Evolutionary conservation across 2,888 invertebrate species (phyloP).

Genomic region (Ashinkailepas kermadecensis): DNA sequence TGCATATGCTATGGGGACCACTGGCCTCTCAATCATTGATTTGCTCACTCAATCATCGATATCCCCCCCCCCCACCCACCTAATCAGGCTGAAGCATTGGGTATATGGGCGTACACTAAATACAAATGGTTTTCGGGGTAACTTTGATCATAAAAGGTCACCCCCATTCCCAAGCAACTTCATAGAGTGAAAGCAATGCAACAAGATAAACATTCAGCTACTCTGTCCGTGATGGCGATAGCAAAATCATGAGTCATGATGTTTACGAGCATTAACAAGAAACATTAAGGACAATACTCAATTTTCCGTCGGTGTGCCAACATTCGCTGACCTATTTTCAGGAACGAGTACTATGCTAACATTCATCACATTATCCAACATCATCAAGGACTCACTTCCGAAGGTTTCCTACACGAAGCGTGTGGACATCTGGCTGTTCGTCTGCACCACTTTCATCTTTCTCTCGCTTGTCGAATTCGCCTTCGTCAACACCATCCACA

Average conservation of each 20-base stretch:
- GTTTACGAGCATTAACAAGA: not conserved
- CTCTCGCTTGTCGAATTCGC: slow-evolving; percentile 44
- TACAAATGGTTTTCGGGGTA: too few relatives aligned
- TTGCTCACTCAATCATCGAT: not conserved
- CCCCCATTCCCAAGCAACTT: too few relatives aligned
- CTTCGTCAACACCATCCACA: slow-evolving; percentile 81
- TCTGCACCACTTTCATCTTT: slow-evolving; percentile 43
- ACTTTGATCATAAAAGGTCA: not conserved
- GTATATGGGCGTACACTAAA: too few relatives aligned
- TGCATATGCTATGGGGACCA: too few relatives aligned
- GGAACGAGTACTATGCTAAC: slow-evolving; percentile 79
- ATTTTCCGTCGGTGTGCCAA: too few relatives aligned
- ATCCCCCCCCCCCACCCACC: not conserved
- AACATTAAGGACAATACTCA: too few relatives aligned
- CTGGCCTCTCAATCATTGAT: not conserved
- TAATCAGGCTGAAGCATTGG: too few relatives aligned
- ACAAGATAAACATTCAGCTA: not conserved
- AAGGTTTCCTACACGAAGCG: slow-evolving; percentile 86
- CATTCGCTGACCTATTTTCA: slow-evolving; percentile 38
- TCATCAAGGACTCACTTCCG: slow-evolving; percentile 73
- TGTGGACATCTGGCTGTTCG: slow-evolving; percentile 82
- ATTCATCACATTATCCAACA: slow-evolving; percentile 76
- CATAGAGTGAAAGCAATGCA: too few relatives aligned
- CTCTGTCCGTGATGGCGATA: not conserved
- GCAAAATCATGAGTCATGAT: not conserved